Base-by-base conservation (phyloP, 2,888 invertebrate genomes). In the Oxyscelio sp. region DNA sequence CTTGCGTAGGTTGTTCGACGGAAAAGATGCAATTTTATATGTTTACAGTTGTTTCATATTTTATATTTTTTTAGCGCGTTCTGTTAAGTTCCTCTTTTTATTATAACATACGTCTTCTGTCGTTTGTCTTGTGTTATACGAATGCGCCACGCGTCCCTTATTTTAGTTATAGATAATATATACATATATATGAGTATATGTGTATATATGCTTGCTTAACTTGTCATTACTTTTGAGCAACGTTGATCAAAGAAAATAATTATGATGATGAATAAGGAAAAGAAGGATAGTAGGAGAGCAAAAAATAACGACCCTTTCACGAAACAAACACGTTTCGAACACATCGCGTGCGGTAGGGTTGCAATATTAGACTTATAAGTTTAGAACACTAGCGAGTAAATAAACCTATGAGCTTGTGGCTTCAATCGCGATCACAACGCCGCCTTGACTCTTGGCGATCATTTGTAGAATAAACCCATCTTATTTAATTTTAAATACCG, bases 311-410 rank as follows among this genome's bases (percentile, higher is more conserved):
- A 50, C 22, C 58, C 65, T 27, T 45, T 61, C 50, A 61, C 43
- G 38, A 70, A 54, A 65, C 19, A 65, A 45, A 56, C 58, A 75
- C 40, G 52, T 85, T 77, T 73, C 68, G 43, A 58, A 82, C 75
- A 85, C 75, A 85, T 86, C 83, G 85, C 87, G 75, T 87, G 88
- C 82, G 71, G 84, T 89, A 90, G 88, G 86, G 83, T 90, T 91
- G 92, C 92, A 92, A 93, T 93, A 93, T 89, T 92, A 92, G 91
- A 81, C 84, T 89, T 83, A 87, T 92, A 90, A 91, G 88, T 89
- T 89, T 89, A 90, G 88, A 58, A 56, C 52, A 86, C 56, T 88
- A 88, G 85, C 66, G 71, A 59, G 50, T 84, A 87, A 87, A 89
- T 85, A 90, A 89, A 54, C 66, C 70, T 75, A 90, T 83, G 89